Base-by-base conservation (phyloP, 2,113 vertebrate genomes). In the Cheilinus undulatus region DNA sequence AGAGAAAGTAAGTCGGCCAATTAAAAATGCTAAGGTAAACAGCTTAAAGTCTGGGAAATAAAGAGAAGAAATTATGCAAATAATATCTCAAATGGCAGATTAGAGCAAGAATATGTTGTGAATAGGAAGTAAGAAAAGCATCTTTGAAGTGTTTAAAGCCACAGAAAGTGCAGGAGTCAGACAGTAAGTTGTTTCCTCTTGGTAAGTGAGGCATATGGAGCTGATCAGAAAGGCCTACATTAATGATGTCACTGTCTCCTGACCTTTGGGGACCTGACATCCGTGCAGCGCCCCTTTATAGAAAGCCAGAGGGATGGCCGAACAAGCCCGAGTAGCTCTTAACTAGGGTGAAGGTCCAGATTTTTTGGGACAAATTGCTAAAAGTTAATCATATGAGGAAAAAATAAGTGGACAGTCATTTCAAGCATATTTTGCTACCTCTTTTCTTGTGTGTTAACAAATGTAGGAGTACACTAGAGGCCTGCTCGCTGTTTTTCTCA, bases 161-260 rank as follows among this genome's bases (percentile, higher is more conserved):
- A 11, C 4, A 45, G 30, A 63, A 45, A 13, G 63, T 24, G 17
- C 60, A 50, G 42, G 5, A 30, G 68, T 69, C 54, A 36, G 46
- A 53, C 30, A 52, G 32, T 50, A 56, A 38, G 28, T 43, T 42
- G 30, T 20, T 56, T 48, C 30, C 45, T 72, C 58, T 59, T 49
- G 43, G 53, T 51, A 30, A 69, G 78, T 65, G 57, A 82, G 30
- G 34, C 85, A 89, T 80, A 87, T 87, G 89, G 81, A 89, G 52
- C 60, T 71, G 80, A 91, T 89, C 89, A 86, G 70, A 82, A 78
- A 27, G 76, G 58, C 67, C 36, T 17, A 59, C 76, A 89, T 90
- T 93, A 89, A 92, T 88, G 71, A 92, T 86, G 86, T 87, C 89
- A 86, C 86, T 69, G 83, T 82, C 82, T 86, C 76, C 64, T 88